phyloP scores from a whole-genome alignment of 2,113 vertebrate species.

The Enhydra lutris region DNA sequence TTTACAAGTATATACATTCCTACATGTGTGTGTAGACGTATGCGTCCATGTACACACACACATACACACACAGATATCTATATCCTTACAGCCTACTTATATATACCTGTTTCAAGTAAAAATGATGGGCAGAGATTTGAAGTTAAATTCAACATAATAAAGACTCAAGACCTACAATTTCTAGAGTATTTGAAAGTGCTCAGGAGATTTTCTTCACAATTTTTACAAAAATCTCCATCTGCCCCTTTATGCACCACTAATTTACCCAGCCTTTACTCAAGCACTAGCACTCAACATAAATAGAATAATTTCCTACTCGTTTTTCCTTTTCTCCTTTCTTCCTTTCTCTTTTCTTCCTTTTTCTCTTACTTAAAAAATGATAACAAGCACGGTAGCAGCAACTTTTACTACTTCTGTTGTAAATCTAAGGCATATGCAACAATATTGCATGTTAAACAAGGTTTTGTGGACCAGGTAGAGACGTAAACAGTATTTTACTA shows the following conservation, averaged over 20 bases:
- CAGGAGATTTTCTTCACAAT: neutral
- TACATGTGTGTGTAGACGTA: neutral
- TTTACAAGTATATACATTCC: neutral
- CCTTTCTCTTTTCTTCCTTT: neutral
- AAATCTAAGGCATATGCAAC: neutral
- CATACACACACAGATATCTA: neutral
- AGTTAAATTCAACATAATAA: neutral
- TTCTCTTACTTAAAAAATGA: neutral
- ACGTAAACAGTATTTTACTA: neutral
- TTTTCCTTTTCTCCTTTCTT: neutral
- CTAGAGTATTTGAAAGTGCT: neutral
- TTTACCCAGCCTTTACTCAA: neutral
- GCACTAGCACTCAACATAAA: constrained; percentile 1
- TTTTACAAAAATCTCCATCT: neutral
- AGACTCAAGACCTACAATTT: neutral
- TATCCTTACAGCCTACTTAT: too few relatives aligned
- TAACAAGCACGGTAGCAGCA: neutral
- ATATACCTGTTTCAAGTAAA: neutral
- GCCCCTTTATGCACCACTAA: neutral
- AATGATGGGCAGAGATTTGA: neutral
- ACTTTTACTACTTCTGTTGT: neutral
- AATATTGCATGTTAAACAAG: neutral
- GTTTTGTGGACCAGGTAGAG: neutral
- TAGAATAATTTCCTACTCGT: neutral
- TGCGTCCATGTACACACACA: neutral